These are phyloP conservation scores for Labeo rohita DNA, from an alignment of 2,113 vertebrate species.

Conservation along the genomic window DNA sequence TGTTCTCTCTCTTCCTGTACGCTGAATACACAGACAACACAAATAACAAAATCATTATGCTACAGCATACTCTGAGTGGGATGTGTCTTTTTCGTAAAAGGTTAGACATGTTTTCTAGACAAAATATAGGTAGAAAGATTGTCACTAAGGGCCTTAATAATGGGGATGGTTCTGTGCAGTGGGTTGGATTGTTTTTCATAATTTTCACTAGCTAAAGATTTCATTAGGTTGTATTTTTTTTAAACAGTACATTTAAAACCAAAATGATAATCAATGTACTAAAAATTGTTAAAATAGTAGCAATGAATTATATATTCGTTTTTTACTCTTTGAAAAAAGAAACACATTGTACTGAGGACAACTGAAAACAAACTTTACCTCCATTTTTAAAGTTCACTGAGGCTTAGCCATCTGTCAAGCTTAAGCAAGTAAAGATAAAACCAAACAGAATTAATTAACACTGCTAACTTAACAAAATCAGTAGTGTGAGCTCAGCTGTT, in stretches of 20 bases:
- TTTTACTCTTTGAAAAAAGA: not conserved
- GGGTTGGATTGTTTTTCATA: not conserved
- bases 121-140: not conserved
- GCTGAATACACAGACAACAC: not conserved
- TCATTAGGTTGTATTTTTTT: not conserved
- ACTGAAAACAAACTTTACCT: not conserved
- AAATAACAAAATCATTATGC: slow-evolving; percentile 40
- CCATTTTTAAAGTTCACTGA: not conserved
- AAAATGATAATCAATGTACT: not conserved
- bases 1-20: slow-evolving; percentile 24
- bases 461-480: not conserved
- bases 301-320: not conserved
- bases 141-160: not conserved
- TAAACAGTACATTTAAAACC: not conserved
- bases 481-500: not conserved
- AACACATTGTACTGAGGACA: not conserved
- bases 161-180: not conserved
- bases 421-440: not conserved
- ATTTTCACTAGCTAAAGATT: too few species aligned
- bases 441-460: not conserved
- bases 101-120: not conserved
- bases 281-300: not conserved
- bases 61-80: slow-evolving; percentile 7
- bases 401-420: not conserved
- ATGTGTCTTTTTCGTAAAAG: slow-evolving; percentile 21